These are phyloP conservation scores for Linnaemya vulpina DNA, from an alignment of 2,888 invertebrate species.

Conservation along the genomic window DNA sequence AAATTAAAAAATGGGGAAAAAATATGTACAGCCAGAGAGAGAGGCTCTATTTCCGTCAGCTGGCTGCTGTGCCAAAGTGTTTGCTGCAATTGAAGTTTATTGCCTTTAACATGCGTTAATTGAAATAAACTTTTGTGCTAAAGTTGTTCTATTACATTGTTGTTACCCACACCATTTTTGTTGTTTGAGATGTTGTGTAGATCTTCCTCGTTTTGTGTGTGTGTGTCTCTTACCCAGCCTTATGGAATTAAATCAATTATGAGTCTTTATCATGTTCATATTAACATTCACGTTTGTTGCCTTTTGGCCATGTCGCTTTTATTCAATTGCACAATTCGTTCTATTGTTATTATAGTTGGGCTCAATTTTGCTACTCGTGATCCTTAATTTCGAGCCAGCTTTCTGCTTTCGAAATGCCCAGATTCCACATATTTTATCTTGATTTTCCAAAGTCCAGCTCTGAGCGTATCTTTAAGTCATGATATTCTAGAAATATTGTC, in stretches of 20 bases:
- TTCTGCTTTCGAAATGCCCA: no score
- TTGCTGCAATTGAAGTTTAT: conserved; percentile 30
- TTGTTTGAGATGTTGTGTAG: not conserved
- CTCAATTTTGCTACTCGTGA: no score
- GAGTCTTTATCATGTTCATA: conserved; percentile 13
- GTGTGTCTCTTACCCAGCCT: not conserved
- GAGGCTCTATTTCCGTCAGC: conserved; percentile 38
- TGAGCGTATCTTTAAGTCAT: no score
- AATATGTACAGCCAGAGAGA: no score
- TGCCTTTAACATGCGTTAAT: conserved; percentile 39
- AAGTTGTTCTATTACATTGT: not conserved
- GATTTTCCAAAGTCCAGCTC: no score
- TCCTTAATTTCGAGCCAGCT: no score
- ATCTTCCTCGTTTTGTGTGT: not conserved
- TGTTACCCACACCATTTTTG: not conserved
- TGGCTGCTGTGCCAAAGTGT: conserved; percentile 24
- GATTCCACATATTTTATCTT: no score
- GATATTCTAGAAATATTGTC: no score
- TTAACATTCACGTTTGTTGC: not conserved
- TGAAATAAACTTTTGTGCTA: conserved; percentile 33
- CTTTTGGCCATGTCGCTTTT: not conserved
- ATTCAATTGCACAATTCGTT: not conserved
- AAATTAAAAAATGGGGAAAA: no score
- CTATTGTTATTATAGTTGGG: no score
- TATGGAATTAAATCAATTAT: conserved; percentile 36